Conservation (phyloP, 2,113 vertebrate species). For the Otocyon megalotis region DNA sequence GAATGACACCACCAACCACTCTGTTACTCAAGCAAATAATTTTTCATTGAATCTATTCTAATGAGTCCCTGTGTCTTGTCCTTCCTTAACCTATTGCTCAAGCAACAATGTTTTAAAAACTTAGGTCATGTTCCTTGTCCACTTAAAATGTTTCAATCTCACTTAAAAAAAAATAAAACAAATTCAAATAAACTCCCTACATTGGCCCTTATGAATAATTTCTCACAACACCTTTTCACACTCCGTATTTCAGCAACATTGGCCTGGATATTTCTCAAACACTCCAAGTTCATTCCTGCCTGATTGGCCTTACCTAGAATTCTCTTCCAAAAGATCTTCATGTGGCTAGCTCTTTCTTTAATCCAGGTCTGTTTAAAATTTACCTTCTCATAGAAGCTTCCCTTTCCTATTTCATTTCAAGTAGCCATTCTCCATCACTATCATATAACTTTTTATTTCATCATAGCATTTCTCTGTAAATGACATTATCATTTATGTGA, state of each 20-base stretch:
- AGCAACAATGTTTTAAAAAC: background rate
- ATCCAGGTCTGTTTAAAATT: background rate
- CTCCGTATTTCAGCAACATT: background rate
- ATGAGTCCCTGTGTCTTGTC: background rate
- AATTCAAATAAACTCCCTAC: background rate
- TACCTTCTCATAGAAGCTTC: background rate
- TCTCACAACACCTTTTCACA: background rate
- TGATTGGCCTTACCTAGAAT: background rate
- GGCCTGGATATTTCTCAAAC: background rate
- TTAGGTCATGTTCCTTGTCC: background rate
- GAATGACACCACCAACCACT: no score
- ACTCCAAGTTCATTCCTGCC: background rate
- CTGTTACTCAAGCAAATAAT: background rate
- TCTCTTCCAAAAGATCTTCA: background rate
- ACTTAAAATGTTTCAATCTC: background rate
- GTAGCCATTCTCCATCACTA: background rate
- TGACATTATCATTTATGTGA: background rate
- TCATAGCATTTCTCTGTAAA: background rate
- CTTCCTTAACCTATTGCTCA: background rate
- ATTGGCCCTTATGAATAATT: background rate
- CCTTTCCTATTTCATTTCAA: background rate
- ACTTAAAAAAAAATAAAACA: background rate
- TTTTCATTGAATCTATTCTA: background rate
- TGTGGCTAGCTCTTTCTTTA: background rate
- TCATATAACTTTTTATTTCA: background rate